phyloP scores from a whole-genome alignment of 2,888 invertebrate genomes.

The Sinodicranocentrus sp. region DNA sequence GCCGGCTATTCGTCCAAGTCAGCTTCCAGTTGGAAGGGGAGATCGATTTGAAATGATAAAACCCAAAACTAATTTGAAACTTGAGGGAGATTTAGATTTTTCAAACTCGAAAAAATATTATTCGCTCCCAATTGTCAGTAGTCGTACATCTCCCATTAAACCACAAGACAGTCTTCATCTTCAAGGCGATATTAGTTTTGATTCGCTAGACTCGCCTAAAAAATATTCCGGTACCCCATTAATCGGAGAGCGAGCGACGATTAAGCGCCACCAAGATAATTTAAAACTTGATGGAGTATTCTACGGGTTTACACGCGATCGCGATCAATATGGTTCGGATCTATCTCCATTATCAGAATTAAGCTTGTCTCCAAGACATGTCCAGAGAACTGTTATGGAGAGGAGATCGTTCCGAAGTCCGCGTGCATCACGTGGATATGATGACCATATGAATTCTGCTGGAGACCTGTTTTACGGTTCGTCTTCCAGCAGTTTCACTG shows the following conservation, averaged over 20 bases:
- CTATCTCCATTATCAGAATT: constrained; percentile 22
- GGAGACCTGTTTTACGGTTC: constrained; percentile 53
- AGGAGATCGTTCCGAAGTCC: constrained; percentile 35
- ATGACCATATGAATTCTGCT: constrained; percentile 49
- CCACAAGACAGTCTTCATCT: constrained; percentile 81
- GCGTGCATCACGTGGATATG: constrained; percentile 69
- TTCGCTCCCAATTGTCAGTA: constrained; percentile 28
- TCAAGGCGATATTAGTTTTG: constrained; percentile 79
- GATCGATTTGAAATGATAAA: constrained; percentile 78
- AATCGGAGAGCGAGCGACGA: constrained; percentile 77
- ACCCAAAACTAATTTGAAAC: constrained; percentile 82
- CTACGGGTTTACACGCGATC: constrained; percentile 80
- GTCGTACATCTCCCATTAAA: constrained; percentile 36
- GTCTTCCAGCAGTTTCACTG: background rate
- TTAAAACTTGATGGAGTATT: constrained; percentile 82
- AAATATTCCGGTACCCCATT: background rate
- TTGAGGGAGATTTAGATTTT: constrained; percentile 81
- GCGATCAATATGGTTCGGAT: constrained; percentile 74
- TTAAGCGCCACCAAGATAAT: constrained; percentile 81
- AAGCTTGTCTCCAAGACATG: constrained; percentile 26
- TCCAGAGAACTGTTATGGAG: constrained; percentile 32
- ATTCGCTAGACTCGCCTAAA: constrained; percentile 37
- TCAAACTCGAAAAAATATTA: constrained; percentile 40
- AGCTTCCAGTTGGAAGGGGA: constrained; percentile 75
- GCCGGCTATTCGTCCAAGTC: constrained; percentile 43